Base-by-base conservation (phyloP, 1,140 invertebrate genomes). In the Bradynema listronoti region DNA sequence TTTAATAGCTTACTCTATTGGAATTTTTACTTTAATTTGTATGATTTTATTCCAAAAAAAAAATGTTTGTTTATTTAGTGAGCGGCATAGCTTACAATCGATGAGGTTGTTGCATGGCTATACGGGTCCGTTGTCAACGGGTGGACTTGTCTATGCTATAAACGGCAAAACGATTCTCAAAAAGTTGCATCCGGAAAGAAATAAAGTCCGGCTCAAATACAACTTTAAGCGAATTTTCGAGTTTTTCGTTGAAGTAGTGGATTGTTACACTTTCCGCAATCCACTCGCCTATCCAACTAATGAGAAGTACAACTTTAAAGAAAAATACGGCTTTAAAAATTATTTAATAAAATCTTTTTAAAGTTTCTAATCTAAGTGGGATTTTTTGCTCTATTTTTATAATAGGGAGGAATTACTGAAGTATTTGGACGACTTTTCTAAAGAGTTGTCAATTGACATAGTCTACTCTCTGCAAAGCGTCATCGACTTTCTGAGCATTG, bases 61-160 rank as follows among this genome's bases (percentile, higher is more conserved):
- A n/a, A n/a, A n/a, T n/a, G n/a, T n/a, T n/a, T n/a, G n/a, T n/a
- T n/a, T n/a, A n/a, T n/a, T n/a, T n/a, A n/a, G n/a, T n/a, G n/a
- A n/a, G n/a, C n/a, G n/a, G n/a, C n/a, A n/a, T n/a, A n/a, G n/a
- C n/a, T n/a, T n/a, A n/a, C n/a, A n/a, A n/a, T n/a, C n/a, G n/a
- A n/a, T n/a, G n/a, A n/a, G n/a, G n/a, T n/a, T n/a, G n/a, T n/a
- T n/a, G n/a, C n/a, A n/a, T n/a, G 24, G 53, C 6, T 61, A 62
- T 46, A 4, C 11, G 5, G 19, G 50, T 27, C 41, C n/a, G 36
- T 46, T 61, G 14, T 62, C 59, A 14, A 56, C 4, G 4, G 56
- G 53, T 49, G 59, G 59, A n/a, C 36, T 56, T 25, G 59, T 55
- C 39, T 61, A 61, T 49, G 59, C 59, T 14, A 54, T 34, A 30